A percentile compares a stretch with the other conserved stretches of the same genome.
Conservation (phyloP, 2,888 invertebrate genomes). For the Xestia sexstrigata region DNA sequence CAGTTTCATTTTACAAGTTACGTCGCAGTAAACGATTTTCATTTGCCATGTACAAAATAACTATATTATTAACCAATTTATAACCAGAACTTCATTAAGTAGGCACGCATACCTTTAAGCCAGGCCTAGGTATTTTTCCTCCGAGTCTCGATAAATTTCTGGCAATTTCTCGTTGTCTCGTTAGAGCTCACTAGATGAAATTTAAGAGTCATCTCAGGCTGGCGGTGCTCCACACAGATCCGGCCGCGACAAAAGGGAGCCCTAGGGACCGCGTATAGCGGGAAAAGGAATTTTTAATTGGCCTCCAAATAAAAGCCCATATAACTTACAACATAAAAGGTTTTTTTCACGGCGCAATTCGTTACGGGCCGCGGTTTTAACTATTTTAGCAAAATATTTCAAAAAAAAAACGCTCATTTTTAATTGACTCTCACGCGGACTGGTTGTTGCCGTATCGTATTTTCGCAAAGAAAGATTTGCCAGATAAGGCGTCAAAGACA, state of each 20-base stretch:
- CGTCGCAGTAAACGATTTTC: neutral
- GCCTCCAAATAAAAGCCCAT: conserved; percentile 83
- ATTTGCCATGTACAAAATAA: conserved; percentile 8
- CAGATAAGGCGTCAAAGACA: conserved; percentile 70
- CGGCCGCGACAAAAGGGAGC: conserved; percentile 83
- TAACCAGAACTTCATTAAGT: conserved; percentile 29
- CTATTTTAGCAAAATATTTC: conserved; percentile 69
- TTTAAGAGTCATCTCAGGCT: conserved; percentile 82
- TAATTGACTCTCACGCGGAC: conserved; percentile 64
- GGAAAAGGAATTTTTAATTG: conserved; percentile 87
- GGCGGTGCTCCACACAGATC: conserved; percentile 78
- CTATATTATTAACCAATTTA: conserved; percentile 35
- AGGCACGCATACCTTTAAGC: conserved; percentile 36
- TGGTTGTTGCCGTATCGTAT: conserved; percentile 67
- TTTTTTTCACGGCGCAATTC: conserved; percentile 73
- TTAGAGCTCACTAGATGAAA: conserved; percentile 83
- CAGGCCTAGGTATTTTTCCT: conserved; percentile 63
- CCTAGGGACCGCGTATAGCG: conserved; percentile 77
- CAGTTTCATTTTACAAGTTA: neutral
- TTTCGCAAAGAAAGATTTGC: conserved; percentile 66
- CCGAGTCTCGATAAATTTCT: conserved; percentile 65
- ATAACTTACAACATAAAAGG: conserved; percentile 77
- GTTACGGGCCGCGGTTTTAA: conserved; percentile 68
- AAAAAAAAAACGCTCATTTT: conserved; percentile 62
- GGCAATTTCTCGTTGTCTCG: conserved; percentile 74